A percentile compares a stretch with the other conserved stretches of the same genome.
Evolutionary conservation across 2,113 vertebrate species (phyloP).

Genomic region (Melanerpes formicivorus): DNA sequence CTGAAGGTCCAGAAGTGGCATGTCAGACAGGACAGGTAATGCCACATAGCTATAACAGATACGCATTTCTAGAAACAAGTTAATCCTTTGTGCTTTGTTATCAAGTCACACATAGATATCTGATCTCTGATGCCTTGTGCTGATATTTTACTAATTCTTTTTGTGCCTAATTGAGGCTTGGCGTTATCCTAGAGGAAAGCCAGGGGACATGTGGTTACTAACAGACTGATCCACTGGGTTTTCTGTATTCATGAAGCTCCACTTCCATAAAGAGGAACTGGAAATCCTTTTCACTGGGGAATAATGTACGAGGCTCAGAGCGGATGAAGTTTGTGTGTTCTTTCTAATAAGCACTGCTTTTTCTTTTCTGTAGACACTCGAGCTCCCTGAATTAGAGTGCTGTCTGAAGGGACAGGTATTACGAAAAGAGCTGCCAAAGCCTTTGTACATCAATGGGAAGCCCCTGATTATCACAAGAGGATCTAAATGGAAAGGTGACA

Average conservation of each 20-base stretch:
- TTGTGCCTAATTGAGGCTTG: background rate
- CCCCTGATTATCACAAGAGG: conserved; percentile 29
- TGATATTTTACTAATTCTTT: conserved; percentile 3
- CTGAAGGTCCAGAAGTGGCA: background rate
- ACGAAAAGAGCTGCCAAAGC: conserved; percentile 44
- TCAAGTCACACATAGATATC: background rate
- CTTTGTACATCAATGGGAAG: conserved; percentile 33
- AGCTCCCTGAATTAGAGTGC: conserved; percentile 12
- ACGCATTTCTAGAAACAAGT: background rate
- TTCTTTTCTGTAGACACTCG: conserved; percentile 25
- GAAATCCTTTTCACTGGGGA: conserved; percentile 14
- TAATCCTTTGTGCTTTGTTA: background rate
- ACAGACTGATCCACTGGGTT: conserved; percentile 23
- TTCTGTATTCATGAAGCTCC: conserved; percentile 42
- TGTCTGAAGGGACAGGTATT: conserved; percentile 58
- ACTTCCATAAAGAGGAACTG: background rate
- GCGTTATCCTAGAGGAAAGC: conserved; percentile 11
- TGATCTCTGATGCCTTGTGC: background rate
- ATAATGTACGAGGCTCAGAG: background rate
- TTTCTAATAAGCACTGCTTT: conserved; percentile 33
- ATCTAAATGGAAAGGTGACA: conserved; percentile 60
- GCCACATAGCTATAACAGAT: background rate
- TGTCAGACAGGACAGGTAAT: background rate
- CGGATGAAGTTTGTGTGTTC: conserved; percentile 37
- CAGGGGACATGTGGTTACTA: background rate